Conservation (phyloP, 2,797 vertebrate genomes). For the Nannoperca obscura region DNA sequence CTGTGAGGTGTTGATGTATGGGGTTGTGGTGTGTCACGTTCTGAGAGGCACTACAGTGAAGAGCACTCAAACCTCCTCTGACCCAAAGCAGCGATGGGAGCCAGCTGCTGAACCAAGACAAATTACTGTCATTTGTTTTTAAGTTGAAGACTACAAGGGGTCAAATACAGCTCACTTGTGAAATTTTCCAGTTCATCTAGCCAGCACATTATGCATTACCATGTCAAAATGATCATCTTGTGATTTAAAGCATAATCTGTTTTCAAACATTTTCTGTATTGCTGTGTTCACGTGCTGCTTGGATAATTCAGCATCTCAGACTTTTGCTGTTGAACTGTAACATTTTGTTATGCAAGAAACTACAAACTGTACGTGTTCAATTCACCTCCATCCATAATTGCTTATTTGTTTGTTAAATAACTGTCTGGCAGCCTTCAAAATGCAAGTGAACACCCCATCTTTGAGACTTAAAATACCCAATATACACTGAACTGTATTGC, state of each 20-base stretch:
- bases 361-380: neutral
- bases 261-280: too few relatives aligned
- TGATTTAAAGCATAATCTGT: neutral
- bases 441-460: neutral
- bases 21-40: constrained; percentile 24
- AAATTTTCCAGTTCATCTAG: neutral
- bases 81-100: constrained; percentile 32
- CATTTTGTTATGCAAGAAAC: neutral
- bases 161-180: constrained; percentile 6
- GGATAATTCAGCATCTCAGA: too few relatives aligned
- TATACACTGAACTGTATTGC: too few relatives aligned
- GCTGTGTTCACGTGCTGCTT: too few relatives aligned
- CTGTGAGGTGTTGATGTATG: constrained; percentile 71
- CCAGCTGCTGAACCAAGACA: constrained; percentile 31
- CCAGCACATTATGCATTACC: neutral
- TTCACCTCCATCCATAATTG: neutral
- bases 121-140: constrained; percentile 6
- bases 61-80: constrained; percentile 17
- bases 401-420: neutral
- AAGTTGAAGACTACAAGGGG: constrained; percentile 8
- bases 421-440: neutral
- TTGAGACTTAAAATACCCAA: neutral
- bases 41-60: constrained; percentile 19
- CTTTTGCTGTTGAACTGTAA: neutral
- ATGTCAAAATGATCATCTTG: neutral